Evolutionary conservation across 2,888 invertebrate genomes (phyloP).

Genomic region (Catotricha subobsoleta): DNA sequence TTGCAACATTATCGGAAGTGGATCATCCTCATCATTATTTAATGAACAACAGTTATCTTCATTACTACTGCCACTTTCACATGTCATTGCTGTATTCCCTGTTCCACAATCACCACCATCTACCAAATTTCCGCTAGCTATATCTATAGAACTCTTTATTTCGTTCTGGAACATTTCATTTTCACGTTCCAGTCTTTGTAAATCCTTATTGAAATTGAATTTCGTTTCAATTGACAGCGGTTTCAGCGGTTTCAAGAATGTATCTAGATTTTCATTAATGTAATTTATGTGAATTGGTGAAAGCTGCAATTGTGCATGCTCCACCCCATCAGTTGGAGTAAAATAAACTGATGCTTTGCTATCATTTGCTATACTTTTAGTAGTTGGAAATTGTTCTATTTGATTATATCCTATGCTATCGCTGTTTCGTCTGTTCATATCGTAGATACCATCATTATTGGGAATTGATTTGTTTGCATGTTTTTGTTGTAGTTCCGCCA

Average conservation of each 20-base stretch:
- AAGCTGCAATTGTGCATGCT: constrained; percentile 32
- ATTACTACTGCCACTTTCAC: background rate
- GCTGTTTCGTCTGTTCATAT: background rate
- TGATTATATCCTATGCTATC: constrained; percentile 12
- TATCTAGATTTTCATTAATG: constrained; percentile 24
- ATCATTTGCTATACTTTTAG: constrained; percentile 19
- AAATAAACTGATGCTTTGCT: constrained; percentile 62
- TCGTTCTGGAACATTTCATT: background rate
- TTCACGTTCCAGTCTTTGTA: background rate
- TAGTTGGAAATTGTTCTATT: constrained; percentile 11
- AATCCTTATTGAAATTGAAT: background rate
- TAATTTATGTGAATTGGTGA: constrained; percentile 35
- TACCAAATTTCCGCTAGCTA: background rate
- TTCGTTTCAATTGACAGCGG: background rate
- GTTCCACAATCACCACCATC: background rate
- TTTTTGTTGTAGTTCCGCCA: constrained; percentile 17
- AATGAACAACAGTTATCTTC: background rate
- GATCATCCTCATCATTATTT: constrained; percentile 3
- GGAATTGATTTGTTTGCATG: constrained; percentile 1
- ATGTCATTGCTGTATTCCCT: background rate
- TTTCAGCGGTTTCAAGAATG: constrained; percentile 9
- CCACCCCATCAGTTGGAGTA: constrained; percentile 56
- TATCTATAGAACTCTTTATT: background rate
- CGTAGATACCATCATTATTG: background rate
- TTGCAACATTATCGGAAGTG: too few relatives aligned